phyloP scores from a whole-genome alignment of 2,113 vertebrate species.

The Cryptomyrus ogoouensis region DNA sequence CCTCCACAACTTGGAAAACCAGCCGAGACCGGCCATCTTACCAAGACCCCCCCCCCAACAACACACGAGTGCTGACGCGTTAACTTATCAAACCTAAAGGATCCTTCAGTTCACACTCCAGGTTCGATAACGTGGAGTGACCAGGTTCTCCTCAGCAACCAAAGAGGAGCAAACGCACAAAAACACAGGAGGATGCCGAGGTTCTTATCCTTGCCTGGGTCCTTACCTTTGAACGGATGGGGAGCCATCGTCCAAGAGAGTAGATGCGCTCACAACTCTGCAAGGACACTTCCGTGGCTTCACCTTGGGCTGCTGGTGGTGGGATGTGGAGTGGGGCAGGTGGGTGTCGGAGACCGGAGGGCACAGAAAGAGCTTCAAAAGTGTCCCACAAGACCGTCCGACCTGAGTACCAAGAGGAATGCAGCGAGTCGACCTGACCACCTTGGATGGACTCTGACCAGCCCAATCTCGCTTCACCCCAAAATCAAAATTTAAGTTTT shows the following conservation, averaged over 20 bases:
- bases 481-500: slow-evolving; percentile 5
- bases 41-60: background rate
- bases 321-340: background rate
- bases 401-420: slow-evolving; percentile 11
- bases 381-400: slow-evolving; percentile 28
- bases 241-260: slow-evolving; percentile 57
- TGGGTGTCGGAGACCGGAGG: background rate
- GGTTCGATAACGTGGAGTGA: background rate
- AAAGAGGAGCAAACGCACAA: background rate
- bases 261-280: background rate
- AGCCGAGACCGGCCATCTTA: background rate
- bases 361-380: slow-evolving; percentile 1
- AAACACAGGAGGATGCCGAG: background rate
- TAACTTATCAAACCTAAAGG: background rate
- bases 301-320: slow-evolving; percentile 12
- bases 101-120: background rate
- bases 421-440: background rate
- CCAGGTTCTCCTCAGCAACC: background rate
- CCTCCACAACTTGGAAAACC: background rate
- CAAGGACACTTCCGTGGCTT: background rate
- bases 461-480: background rate
- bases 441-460: background rate
- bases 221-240: slow-evolving; percentile 62
- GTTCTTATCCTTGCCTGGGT: background rate
- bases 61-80: background rate